Conservation (phyloP, 2,888 invertebrate species). For the Sialis fuliginosa region DNA sequence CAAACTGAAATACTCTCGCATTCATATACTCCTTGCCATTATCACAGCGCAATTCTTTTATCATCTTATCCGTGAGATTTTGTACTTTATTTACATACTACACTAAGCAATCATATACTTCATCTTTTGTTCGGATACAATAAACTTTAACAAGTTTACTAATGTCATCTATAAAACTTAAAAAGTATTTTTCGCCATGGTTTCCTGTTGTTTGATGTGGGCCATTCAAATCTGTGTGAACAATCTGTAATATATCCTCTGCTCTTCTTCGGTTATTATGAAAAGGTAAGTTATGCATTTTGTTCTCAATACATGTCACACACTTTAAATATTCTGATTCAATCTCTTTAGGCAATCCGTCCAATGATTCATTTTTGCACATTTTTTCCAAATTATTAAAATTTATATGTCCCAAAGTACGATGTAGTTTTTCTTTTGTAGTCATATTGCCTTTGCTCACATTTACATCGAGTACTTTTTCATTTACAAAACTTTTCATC, state of each 20-base stretch:
- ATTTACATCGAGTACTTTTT: not conserved
- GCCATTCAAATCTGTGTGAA: constrained; percentile 14
- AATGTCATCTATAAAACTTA: constrained; percentile 4
- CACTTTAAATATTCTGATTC: constrained; percentile 12
- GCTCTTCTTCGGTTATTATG: constrained; percentile 11
- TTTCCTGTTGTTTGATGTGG: constrained; percentile 6
- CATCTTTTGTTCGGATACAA: constrained; percentile 1
- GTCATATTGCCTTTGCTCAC: constrained; percentile 6
- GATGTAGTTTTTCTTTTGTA: constrained; percentile 12
- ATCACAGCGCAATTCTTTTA: constrained; percentile 5
- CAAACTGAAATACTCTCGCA: constrained; percentile 9
- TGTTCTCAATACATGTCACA: constrained; percentile 12
- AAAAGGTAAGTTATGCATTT: constrained; percentile 14
- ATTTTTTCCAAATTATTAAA: constrained; percentile 11
- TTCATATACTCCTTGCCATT: constrained; percentile 6
- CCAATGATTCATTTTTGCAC: constrained; percentile 8
- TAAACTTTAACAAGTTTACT: constrained; percentile 2
- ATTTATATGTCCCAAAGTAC: constrained; percentile 12
- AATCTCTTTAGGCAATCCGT: constrained; percentile 10
- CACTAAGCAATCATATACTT: constrained; percentile 2
- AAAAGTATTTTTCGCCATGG: constrained; percentile 6
- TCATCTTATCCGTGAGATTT: constrained; percentile 1
- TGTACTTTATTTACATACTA: constrained; percentile 2
- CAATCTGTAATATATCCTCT: constrained; percentile 10
- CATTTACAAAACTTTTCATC: constrained; percentile 5